phyloP scores from a whole-genome alignment of 2,888 invertebrate genomes.

The Aphidius colemani region DNA sequence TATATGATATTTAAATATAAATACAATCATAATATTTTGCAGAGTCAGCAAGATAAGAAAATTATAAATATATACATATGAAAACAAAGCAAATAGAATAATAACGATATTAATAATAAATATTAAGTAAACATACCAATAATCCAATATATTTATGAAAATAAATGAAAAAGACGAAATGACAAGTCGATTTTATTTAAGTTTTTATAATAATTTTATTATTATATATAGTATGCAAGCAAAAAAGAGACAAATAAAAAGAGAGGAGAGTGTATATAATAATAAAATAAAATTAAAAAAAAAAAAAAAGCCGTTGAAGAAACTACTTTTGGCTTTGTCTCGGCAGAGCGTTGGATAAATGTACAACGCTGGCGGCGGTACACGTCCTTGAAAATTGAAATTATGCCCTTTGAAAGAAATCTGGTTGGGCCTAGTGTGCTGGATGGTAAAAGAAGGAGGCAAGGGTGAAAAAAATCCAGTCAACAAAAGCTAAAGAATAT shows the following conservation, averaged over 20 bases:
- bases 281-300: neutral
- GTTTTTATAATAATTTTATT: no score
- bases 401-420: slow-evolving; percentile 61
- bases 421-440: slow-evolving; percentile 44
- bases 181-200: no score
- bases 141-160: neutral
- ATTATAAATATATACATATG: no score
- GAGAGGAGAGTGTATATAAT: no score
- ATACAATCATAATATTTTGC: no score
- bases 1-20: no score
- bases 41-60: no score
- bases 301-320: slow-evolving; percentile 12
- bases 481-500: slow-evolving; percentile 23
- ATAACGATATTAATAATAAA: neutral
- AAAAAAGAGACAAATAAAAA: no score
- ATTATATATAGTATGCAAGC: no score
- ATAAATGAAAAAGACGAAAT: no score
- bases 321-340: slow-evolving; percentile 31
- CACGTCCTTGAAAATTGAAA: slow-evolving; percentile 61
- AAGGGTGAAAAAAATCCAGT: neutral
- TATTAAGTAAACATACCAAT: no score
- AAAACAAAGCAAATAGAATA: neutral
- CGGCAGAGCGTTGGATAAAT: slow-evolving; percentile 21
- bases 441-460: slow-evolving; percentile 31
- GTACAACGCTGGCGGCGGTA: slow-evolving; percentile 44